phyloP scores from a whole-genome alignment of 2,113 vertebrate genomes.

The Sterrhoptilus dennistouni region DNA sequence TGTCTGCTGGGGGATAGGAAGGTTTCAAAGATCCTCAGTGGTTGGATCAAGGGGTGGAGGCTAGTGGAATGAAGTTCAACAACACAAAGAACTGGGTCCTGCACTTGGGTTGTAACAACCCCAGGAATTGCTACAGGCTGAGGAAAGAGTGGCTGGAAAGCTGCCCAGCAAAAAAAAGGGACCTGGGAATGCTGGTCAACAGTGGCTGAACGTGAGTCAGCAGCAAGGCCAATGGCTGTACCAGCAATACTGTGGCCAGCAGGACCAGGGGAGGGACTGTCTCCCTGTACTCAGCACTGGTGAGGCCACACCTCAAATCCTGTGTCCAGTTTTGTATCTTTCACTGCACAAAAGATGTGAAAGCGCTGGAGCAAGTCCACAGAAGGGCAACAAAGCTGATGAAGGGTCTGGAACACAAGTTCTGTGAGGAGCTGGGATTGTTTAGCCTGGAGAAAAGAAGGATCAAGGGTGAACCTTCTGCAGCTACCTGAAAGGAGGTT shows the following conservation, averaged over 20 bases:
- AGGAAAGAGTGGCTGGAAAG: neutral
- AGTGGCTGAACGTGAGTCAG: neutral
- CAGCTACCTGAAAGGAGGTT: neutral
- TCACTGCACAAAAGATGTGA: accelerated
- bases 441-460: neutral
- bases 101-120: accelerated
- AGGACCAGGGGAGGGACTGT: neutral
- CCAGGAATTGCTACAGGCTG: accelerated
- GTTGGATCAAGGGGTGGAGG: accelerated
- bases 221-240: accelerated
- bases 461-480: neutral
- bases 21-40: neutral
- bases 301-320: accelerated
- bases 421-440: neutral
- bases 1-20: accelerated
- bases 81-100: accelerated
- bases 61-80: accelerated
- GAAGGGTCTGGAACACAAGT: neutral
- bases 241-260: accelerated
- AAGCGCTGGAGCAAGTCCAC: accelerated
- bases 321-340: neutral
- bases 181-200: accelerated
- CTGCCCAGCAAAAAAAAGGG: accelerated
- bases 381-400: neutral
- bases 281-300: accelerated